These are phyloP conservation scores for Acrobasis repandana DNA, from an alignment of 2,888 invertebrate genomes.

Conservation along the genomic window DNA sequence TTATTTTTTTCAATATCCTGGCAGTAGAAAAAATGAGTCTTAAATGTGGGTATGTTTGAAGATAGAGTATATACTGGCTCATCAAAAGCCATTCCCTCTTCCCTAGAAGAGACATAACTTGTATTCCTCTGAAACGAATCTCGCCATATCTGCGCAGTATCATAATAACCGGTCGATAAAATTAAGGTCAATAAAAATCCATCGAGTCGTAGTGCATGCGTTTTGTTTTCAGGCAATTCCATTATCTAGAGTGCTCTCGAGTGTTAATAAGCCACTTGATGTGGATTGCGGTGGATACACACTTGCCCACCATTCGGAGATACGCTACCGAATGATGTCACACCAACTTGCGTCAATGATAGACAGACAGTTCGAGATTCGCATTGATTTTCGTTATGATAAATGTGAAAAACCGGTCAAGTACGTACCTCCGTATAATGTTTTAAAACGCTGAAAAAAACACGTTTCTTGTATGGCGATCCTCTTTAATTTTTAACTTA, in stretches of 20 bases:
- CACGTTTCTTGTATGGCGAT: too few relatives aligned
- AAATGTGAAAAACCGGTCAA: not conserved
- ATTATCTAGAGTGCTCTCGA: conserved; percentile 80
- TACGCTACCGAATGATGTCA: conserved; percentile 63
- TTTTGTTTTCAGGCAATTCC: conserved; percentile 62
- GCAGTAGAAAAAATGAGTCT: too few relatives aligned
- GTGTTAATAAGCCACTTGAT: conserved; percentile 73
- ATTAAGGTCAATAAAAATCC: conserved; percentile 29
- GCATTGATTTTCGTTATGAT: not conserved
- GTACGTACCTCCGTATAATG: too few relatives aligned
- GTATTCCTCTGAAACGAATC: not conserved
- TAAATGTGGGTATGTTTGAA: too few relatives aligned
- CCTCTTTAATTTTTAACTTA: too few relatives aligned
- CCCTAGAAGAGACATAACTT: too few relatives aligned
- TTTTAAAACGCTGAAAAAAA: too few relatives aligned
- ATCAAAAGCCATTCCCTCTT: too few relatives aligned
- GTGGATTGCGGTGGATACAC: conserved; percentile 62
- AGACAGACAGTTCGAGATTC: not conserved
- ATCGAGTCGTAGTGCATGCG: conserved; percentile 41
- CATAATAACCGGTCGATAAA: conserved; percentile 21
- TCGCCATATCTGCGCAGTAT: not conserved
- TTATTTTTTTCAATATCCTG: too few relatives aligned
- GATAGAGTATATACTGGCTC: too few relatives aligned
- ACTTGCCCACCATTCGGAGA: conserved; percentile 51
- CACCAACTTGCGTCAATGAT: conserved; percentile 54